A percentile compares a stretch with the other conserved stretches of the same genome.
phyloP scores from a whole-genome alignment of 1,140 invertebrate species.

The Nephila pilipes region DNA sequence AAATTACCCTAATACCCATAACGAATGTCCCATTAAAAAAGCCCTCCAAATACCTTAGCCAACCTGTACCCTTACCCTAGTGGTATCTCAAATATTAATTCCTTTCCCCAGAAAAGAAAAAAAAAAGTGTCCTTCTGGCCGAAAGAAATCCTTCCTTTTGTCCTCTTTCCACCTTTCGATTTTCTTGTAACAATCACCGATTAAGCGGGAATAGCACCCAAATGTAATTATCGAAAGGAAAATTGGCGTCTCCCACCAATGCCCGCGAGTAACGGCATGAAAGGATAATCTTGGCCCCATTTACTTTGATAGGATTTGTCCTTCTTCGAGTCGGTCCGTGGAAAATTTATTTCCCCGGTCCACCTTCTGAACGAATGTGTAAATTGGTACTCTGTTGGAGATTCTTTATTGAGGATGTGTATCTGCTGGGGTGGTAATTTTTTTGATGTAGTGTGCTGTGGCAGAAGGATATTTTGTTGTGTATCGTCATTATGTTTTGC shows the following conservation, averaged over 20 bases:
- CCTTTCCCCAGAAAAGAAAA: not conserved
- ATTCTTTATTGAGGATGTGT: conserved; percentile 10
- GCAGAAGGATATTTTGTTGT: not conserved
- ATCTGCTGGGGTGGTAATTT: not conserved
- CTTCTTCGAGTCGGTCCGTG: not conserved
- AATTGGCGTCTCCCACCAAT: conserved; percentile 65
- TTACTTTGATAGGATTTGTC: conserved; percentile 76
- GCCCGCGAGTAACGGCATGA: conserved; percentile 57
- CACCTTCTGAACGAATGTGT: conserved; percentile 48
- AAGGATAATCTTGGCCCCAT: conserved; percentile 75
- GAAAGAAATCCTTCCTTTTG: not conserved
- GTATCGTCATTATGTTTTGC: not conserved
- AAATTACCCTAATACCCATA: too few relatives aligned
- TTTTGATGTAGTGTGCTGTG: not conserved
- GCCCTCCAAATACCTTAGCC: too few relatives aligned
- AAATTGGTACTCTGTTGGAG: not conserved
- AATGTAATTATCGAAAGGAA: conserved; percentile 75
- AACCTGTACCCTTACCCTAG: not conserved
- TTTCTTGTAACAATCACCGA: conserved; percentile 75
- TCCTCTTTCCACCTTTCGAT: conserved; percentile 51
- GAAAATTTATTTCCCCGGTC: conserved; percentile 44
- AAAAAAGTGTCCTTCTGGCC: not conserved
- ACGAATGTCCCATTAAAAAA: too few relatives aligned
- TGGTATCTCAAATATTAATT: not conserved
- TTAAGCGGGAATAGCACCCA: conserved; percentile 76